phyloP scores from a whole-genome alignment of 1,140 invertebrate genomes.

The Drosophila lini region DNA sequence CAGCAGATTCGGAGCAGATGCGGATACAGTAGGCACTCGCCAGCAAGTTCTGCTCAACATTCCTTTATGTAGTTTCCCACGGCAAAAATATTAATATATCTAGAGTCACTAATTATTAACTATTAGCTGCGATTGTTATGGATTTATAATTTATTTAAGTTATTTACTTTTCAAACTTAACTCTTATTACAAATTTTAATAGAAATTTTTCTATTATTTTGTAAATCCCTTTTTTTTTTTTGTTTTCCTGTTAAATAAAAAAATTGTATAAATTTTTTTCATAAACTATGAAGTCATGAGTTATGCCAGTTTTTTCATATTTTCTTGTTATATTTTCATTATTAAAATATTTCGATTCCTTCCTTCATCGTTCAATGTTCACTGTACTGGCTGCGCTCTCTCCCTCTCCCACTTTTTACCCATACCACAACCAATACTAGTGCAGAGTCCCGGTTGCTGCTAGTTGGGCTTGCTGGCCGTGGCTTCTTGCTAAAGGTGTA shows the following conservation, averaged over 20 bases:
- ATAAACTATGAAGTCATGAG: too few species aligned
- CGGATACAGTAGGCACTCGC: slow-evolving; percentile 46
- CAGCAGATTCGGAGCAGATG: slow-evolving; percentile 40
- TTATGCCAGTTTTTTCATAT: too few species aligned
- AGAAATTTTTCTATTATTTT: too few species aligned
- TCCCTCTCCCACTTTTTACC: slow-evolving; percentile 1
- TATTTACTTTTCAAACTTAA: neutral
- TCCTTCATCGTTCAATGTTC: neutral
- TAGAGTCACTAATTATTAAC: neutral
- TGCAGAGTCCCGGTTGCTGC: slow-evolving; percentile 24
- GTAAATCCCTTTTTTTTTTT: too few species aligned
- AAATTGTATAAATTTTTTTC: too few species aligned
- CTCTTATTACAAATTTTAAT: neutral
- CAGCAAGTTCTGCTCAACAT: neutral
- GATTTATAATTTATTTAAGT: neutral
- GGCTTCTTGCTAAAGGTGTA: slow-evolving; percentile 56
- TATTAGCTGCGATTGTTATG: neutral
- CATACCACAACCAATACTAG: slow-evolving; percentile 33
- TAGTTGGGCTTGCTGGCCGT: slow-evolving; percentile 35
- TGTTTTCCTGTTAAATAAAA: too few species aligned
- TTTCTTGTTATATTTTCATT: neutral
- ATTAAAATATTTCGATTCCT: neutral
- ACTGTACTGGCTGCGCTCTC: slow-evolving; percentile 24
- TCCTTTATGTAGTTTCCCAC: slow-evolving; percentile 13
- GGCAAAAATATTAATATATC: neutral